These are phyloP conservation scores for Octonoba sinensis DNA, from an alignment of 2,888 invertebrate genomes.

Conservation along the genomic window DNA sequence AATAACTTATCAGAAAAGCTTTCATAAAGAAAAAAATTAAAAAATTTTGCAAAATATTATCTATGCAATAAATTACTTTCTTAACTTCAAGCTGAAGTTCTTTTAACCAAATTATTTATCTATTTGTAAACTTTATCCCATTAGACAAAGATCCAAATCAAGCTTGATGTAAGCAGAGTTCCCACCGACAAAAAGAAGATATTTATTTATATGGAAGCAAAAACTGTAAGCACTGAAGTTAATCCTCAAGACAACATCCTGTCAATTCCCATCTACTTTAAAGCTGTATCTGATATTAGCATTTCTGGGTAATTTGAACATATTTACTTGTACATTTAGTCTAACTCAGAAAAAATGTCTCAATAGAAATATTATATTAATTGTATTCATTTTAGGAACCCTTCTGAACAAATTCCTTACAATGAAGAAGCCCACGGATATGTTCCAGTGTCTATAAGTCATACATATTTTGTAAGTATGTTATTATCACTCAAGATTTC, in stretches of 20 bases:
- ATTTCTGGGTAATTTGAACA: conserved; percentile 52
- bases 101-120: too few relatives aligned
- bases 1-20: too few relatives aligned
- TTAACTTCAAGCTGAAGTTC: too few relatives aligned
- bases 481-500: neutral
- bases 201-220: conserved; percentile 34
- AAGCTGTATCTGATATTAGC: conserved; percentile 48
- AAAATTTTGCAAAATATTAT: too few relatives aligned
- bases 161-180: conserved; percentile 51
- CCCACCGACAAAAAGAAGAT: conserved; percentile 31
- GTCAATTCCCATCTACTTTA: conserved; percentile 31
- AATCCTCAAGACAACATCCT: conserved; percentile 34
- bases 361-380: neutral
- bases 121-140: neutral
- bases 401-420: conserved; percentile 48
- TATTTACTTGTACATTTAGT: neutral
- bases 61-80: too few relatives aligned
- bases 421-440: conserved; percentile 28
- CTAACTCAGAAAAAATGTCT: neutral
- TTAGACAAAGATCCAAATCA: conserved; percentile 43
- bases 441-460: conserved; percentile 32
- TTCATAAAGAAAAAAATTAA: too few relatives aligned
- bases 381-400: conserved; percentile 27
- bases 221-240: conserved; percentile 50
- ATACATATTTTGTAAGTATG: conserved; percentile 57